Conservation (phyloP, 2,113 vertebrate species). For the Vombatus ursinus region DNA sequence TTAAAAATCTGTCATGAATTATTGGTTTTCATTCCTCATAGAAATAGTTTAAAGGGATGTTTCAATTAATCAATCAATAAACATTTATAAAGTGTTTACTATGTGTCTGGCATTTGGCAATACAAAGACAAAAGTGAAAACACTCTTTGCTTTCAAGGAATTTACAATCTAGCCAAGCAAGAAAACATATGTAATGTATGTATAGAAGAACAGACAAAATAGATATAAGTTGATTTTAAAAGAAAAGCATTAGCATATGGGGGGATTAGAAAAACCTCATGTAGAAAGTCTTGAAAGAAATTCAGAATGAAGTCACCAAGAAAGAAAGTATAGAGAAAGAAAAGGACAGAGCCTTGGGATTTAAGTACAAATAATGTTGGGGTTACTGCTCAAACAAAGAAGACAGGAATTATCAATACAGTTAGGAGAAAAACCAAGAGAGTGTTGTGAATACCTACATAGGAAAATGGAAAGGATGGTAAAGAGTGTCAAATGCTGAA, state of each 20-base stretch:
- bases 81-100: background rate
- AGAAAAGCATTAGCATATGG: background rate
- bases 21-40: no score
- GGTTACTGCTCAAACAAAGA: background rate
- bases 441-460: background rate
- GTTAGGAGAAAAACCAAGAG: background rate
- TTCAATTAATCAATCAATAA: background rate
- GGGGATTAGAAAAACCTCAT: background rate
- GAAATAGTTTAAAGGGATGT: background rate
- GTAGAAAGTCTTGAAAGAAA: background rate
- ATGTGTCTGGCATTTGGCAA: background rate
- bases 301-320: background rate
- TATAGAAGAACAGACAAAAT: background rate
- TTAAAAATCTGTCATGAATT: no score
- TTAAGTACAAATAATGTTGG: background rate
- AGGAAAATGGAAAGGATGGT: background rate
- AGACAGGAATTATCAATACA: background rate
- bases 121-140: background rate
- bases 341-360: background rate
- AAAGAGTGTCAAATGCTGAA: background rate
- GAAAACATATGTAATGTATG: background rate
- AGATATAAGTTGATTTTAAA: background rate
- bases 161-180: background rate
- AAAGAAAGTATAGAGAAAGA: background rate
- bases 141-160: background rate